Conservation (phyloP, 2,888 invertebrate genomes). For the Brachyptera risi region DNA sequence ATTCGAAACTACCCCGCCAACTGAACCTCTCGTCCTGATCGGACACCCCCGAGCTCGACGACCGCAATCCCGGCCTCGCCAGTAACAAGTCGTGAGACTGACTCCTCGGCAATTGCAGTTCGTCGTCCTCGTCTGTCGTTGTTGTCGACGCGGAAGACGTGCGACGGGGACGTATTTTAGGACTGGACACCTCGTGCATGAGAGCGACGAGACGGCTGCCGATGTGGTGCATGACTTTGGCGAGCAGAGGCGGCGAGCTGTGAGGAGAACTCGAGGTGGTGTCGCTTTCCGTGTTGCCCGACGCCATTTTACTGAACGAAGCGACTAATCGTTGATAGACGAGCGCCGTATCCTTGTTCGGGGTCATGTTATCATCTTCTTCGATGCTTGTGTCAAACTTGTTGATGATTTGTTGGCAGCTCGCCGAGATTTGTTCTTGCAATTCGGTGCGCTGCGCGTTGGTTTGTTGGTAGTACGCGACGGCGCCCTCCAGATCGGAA, state of each 20-base stretch:
- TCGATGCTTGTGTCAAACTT: constrained; percentile 62
- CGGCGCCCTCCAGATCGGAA: constrained; percentile 71
- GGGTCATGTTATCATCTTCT: constrained; percentile 33
- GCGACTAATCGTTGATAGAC: constrained; percentile 85
- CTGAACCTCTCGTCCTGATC: constrained; percentile 75
- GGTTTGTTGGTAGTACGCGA: constrained; percentile 45
- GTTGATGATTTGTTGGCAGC: constrained; percentile 82
- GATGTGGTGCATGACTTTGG: constrained; percentile 90
- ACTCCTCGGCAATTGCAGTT: constrained; percentile 67
- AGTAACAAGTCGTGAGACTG: constrained; percentile 76
- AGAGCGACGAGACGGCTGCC: constrained; percentile 80
- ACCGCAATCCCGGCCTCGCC: constrained; percentile 43
- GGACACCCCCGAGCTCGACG: constrained; percentile 49
- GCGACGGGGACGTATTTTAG: constrained; percentile 31
- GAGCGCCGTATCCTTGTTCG: constrained; percentile 71
- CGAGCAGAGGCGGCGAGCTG: constrained; percentile 77
- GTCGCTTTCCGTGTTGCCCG: constrained; percentile 46
- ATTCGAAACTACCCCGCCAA: constrained; percentile 90
- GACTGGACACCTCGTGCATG: constrained; percentile 81
- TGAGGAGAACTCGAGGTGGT: constrained; percentile 49
- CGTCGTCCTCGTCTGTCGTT: constrained; percentile 62
- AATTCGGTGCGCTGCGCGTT: constrained; percentile 42
- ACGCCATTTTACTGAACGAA: constrained; percentile 66
- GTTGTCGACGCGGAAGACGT: constrained; percentile 55
- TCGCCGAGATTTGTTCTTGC: constrained; percentile 81